Base-by-base conservation (phyloP, 2,797 vertebrate species). In the Mastacembelus armatus region DNA sequence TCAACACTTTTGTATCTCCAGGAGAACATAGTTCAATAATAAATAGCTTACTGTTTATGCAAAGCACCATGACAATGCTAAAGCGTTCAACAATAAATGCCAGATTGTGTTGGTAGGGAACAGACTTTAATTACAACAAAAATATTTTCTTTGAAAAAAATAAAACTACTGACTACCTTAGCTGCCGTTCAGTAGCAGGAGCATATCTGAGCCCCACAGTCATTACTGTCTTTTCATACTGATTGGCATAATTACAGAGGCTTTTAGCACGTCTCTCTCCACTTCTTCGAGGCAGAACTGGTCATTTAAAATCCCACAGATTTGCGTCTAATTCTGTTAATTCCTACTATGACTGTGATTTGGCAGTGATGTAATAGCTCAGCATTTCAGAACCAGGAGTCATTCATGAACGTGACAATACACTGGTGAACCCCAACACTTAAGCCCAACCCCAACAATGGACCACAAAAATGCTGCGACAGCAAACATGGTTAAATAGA, bases 21-120 rank as follows among this genome's bases (percentile, higher is more conserved):
- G 71, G 66, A 87, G 84, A 84, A 82, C 80, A 86, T 66, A 80
- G 89, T 86, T 90, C 77, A 84, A 83, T 84, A 86, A 87, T 83
- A 88, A 82, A 88, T 63, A 6, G 67, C 75, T 83, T 80, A 73
- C 47, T 67, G 62, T 85, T 66, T 68, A 84, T 77, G 73, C 48
- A 66, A 78, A 86, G 83, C 10, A 39, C 7, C 19, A 40, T 82
- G 67, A 81, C 73, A 85, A 84, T 42, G 16, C 77, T 24, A 42
- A 36, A 10, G 73, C 60, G 66, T 62, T 77, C 33, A 55, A 67
- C 78, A 71, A 51, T 55, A 61, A 77, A 73, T 73, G 52, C 19
- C 66, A 66, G 43, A 72, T 76, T 56, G 75, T 54, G 45, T 33
- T 12, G 42, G 54, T 30, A 45, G 64, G 30, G 55, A 38, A 40